These are phyloP conservation scores for Drosophila azteca DNA, from an alignment of 1,140 invertebrate genomes.

Conservation along the genomic window DNA sequence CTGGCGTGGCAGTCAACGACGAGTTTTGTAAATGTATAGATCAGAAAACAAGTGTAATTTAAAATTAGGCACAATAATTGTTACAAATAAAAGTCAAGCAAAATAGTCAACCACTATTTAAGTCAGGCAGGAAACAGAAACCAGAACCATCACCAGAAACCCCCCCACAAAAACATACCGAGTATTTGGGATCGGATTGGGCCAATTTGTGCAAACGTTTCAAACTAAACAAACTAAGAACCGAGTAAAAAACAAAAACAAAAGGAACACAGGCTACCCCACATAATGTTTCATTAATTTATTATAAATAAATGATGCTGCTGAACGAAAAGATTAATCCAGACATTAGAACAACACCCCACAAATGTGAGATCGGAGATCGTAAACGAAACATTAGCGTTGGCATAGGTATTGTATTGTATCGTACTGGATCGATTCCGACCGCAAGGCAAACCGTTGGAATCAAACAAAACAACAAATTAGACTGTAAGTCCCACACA, in stretches of 20 bases:
- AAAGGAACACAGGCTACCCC: background rate
- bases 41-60: slow-evolving; percentile 67
- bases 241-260: slow-evolving; percentile 20
- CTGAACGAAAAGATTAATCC: slow-evolving; percentile 27
- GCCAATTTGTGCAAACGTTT: background rate
- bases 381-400: slow-evolving; percentile 18
- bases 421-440: slow-evolving; percentile 37
- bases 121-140: slow-evolving; percentile 17
- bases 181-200: slow-evolving; percentile 36
- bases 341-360: background rate
- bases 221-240: slow-evolving; percentile 38
- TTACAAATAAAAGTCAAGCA: slow-evolving; percentile 63
- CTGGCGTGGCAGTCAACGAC: slow-evolving; percentile 52
- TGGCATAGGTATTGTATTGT: slow-evolving; percentile 4
- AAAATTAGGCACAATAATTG: slow-evolving; percentile 74
- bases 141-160: background rate
- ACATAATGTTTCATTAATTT: slow-evolving; percentile 73
- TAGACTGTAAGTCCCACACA: slow-evolving; percentile 74
- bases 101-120: slow-evolving; percentile 57
- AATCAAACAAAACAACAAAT: slow-evolving; percentile 23
- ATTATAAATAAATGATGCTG: slow-evolving; percentile 76
- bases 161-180: background rate
- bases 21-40: slow-evolving; percentile 75
- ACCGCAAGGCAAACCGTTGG: no score
- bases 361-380: slow-evolving; percentile 25